phyloP scores from a whole-genome alignment of 2,888 invertebrate genomes.

The Scaptomyza caliginosa region DNA sequence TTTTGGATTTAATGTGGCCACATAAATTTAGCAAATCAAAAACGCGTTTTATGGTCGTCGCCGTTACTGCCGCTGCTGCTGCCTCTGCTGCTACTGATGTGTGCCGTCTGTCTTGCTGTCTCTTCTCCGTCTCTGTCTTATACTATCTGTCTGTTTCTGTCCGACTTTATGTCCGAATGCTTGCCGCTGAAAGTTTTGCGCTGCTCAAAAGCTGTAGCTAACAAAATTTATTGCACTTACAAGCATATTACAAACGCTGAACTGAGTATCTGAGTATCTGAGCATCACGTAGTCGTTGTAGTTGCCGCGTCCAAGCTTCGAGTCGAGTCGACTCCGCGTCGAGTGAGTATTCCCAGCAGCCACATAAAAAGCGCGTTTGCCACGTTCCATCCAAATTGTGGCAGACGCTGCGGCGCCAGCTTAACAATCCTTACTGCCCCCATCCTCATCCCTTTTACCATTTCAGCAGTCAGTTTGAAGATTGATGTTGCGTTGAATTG shows the following conservation, averaged over 20 bases:
- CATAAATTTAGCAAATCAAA: constrained; percentile 77
- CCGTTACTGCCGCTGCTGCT: neutral
- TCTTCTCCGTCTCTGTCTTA: neutral
- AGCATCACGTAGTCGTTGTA: constrained; percentile 36
- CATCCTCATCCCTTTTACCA: neutral
- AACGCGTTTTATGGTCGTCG: constrained; percentile 69
- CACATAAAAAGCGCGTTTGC: constrained; percentile 74
- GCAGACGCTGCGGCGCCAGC: constrained; percentile 71
- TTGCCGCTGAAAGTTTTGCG: constrained; percentile 37
- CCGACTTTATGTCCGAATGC: constrained; percentile 39
- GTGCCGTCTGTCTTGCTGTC: neutral
- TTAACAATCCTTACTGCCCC: neutral
- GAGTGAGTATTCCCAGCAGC: constrained; percentile 67
- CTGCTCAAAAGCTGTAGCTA: constrained; percentile 38
- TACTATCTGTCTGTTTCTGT: constrained; percentile 9
- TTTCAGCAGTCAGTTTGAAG: constrained; percentile 50
- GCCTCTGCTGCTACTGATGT: constrained; percentile 16
- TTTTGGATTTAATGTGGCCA: constrained; percentile 65
- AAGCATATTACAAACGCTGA: constrained; percentile 71
- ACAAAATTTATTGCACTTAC: constrained; percentile 76
- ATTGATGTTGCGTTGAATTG: constrained; percentile 78
- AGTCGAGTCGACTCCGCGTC: constrained; percentile 13
- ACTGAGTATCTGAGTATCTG: constrained; percentile 13
- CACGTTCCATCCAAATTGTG: constrained; percentile 73
- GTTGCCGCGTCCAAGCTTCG: constrained; percentile 12